Percentiles rank a stretch among this genome's conserved stretches.
These are phyloP conservation scores for Dermatophagoides farinae DNA, from an alignment of 1,140 invertebrate genomes.

Conservation along the genomic window DNA sequence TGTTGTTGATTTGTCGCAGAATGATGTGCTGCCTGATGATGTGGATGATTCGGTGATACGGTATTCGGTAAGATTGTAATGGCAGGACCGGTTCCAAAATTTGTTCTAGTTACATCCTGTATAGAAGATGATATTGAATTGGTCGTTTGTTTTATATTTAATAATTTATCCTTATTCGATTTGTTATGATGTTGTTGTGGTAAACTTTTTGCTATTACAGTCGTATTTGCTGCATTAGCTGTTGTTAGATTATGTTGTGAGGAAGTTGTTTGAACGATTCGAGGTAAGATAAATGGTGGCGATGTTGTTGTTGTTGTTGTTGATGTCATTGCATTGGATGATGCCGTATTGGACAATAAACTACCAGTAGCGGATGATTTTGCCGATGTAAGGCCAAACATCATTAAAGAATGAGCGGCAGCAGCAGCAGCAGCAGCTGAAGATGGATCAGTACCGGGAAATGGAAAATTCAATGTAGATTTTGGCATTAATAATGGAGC, in stretches of 20 bases:
- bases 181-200: too few relatives aligned
- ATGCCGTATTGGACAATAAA: background rate
- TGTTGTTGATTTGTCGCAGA: background rate
- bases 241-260: background rate
- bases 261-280: background rate
- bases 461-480: background rate
- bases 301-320: background rate
- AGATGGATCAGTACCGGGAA: background rate
- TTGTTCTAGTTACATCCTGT: too few relatives aligned
- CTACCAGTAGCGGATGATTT: background rate
- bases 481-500: background rate
- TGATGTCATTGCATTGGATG: too few relatives aligned
- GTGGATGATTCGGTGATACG: background rate
- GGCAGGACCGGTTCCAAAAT: too few relatives aligned
- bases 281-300: constrained; percentile 1
- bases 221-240: background rate
- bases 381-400: background rate
- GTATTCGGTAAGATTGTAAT: too few relatives aligned
- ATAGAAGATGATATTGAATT: background rate
- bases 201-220: background rate
- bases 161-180: too few relatives aligned
- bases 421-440: background rate
- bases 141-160: background rate
- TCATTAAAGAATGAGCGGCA: background rate
- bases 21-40: background rate